Base-by-base conservation (phyloP, 1,140 invertebrate genomes). In the Drosophila nikananu region DNA sequence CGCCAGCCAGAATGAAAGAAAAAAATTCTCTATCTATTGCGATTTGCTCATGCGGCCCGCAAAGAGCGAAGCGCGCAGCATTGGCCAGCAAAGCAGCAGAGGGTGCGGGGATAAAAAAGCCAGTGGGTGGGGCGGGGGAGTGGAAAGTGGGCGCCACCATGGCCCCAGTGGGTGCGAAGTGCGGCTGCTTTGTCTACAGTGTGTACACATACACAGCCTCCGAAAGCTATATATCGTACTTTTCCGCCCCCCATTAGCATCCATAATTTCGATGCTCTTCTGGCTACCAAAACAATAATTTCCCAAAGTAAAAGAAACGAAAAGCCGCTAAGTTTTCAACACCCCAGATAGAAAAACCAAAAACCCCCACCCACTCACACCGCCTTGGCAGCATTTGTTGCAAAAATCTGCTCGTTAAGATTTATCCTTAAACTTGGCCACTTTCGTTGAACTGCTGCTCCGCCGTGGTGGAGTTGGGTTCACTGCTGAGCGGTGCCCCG, bases 1-100 rank as follows among this genome's bases (percentile, higher is more conserved):
- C 75, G 77, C 73, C 73, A 84, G 63, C 72, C 32, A 77, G 75
- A 52, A 66, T 70, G 77, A 46, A 83, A 73, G 76, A 91, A 91
- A 91, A 86, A 91, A 91, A 91, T 91, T 91, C 89, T 91, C 89
- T 91, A 91, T 91, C 89, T 91, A 91, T 91, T 91, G 89, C 89
- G 89, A 91, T 91, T 91, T 91, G 89, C 77, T 91, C 84, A 87
- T 89, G 89, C 83, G 82, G 86, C 86, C 87, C 84, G 74, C 79
- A 89, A 89, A 89, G 84, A 87, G 84, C 84, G 73, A 78, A 89
- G 77, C 74, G 72, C 81, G 77, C 80, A 80, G 66, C 62, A 83
- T 55, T 68, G 55, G 76, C 32, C 37, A 52, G 49, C 49, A 30
- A 60, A 60, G 37, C 59, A 61, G 48, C 23, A 44, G 55, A 21